phyloP scores from a whole-genome alignment of 2,797 vertebrate genomes.

The Dicrostonyx torquatus region DNA sequence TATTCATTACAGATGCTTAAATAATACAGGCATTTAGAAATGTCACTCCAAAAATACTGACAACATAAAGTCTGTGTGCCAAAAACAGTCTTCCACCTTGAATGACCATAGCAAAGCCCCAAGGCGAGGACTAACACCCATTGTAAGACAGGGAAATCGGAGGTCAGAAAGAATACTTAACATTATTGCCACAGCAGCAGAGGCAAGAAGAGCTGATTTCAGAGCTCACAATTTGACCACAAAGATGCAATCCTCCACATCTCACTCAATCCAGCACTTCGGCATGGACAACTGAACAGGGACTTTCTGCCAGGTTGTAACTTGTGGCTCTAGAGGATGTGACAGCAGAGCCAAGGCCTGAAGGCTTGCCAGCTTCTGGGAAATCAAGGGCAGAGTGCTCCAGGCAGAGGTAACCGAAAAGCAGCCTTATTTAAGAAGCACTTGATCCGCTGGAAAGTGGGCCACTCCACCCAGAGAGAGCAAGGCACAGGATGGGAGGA shows the following conservation, averaged over 20 bases:
- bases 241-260: not conserved
- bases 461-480: not conserved
- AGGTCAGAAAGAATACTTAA: not conserved
- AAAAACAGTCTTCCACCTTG: not conserved
- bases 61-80: not conserved
- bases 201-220: not conserved
- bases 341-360: not conserved
- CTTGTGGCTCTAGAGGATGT: not conserved
- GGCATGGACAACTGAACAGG: not conserved
- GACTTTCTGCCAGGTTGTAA: not conserved
- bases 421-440: not conserved
- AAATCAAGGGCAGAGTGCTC: not conserved
- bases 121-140: not conserved
- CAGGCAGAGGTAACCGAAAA: not conserved
- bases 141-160: not conserved
- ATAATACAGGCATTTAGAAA: not conserved
- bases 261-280: not conserved
- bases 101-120: not conserved
- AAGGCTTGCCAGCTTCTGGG: not conserved
- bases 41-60: conserved; percentile 9
- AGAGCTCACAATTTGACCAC: not conserved
- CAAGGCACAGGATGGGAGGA: not conserved
- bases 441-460: not conserved
- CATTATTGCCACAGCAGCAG: not conserved
- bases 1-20: conserved; percentile 31